Evolutionary conservation across 2,113 vertebrate genomes (phyloP).

Genomic region (Struthidea cinerea): DNA sequence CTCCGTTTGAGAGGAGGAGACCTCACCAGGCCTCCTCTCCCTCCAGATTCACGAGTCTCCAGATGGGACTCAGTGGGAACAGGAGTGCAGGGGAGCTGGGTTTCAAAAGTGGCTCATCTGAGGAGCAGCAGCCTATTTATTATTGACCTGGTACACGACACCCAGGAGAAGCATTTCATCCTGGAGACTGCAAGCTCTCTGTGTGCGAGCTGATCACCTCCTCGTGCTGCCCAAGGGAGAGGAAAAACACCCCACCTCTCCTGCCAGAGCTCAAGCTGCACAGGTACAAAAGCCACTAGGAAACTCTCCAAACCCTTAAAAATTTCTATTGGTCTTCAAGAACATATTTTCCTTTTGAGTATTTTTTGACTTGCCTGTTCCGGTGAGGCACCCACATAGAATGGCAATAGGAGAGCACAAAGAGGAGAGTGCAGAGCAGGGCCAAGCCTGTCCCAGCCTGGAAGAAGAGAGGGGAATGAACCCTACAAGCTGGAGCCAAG

Average conservation of each 20-base stretch:
- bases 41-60: accelerated
- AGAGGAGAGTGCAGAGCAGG: neutral
- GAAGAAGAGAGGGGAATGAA: neutral
- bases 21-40: neutral
- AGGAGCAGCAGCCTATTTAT: neutral
- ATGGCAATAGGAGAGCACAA: neutral
- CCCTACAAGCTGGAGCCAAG: neutral
- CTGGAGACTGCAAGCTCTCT: neutral
- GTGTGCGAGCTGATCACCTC: neutral
- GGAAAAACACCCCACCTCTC: neutral
- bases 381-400: neutral
- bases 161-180: neutral
- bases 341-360: neutral
- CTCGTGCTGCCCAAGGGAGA: neutral
- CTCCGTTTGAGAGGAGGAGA: neutral
- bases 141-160: neutral
- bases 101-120: neutral
- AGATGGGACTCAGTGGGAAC: neutral
- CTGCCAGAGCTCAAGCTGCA: neutral
- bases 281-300: neutral
- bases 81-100: neutral
- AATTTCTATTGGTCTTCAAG: neutral
- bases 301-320: neutral
- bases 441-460: neutral
- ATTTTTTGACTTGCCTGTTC: neutral